Base-by-base conservation (phyloP, 2,797 vertebrate genomes). In the Nasua narica region DNA sequence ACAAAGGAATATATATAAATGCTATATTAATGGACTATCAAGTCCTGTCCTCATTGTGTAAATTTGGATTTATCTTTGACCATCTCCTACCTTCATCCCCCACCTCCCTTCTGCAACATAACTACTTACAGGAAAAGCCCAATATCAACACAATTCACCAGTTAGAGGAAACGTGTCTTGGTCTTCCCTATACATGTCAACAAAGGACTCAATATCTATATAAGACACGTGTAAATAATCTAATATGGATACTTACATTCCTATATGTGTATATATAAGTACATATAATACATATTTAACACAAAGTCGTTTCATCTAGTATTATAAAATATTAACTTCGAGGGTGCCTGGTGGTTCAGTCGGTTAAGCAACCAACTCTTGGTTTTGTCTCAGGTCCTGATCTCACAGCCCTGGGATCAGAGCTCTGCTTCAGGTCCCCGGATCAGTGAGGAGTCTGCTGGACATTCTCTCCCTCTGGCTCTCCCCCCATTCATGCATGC, bases 261-360 rank as follows among this genome's bases (percentile, higher is more conserved):
- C 56, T 29, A 37, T 54, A 11, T 37, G 7, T 35, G 25, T 78
- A 43, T 43, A 43, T 43, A 43, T 83, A 13, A 15, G 1, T 81
- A 40, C 40, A 9, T 58, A 32, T 58, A 52, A 27, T 15, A 52
- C 54, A 32, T 69, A 37, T 67, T 67, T 81, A 37, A 62, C 15
- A 72, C 52, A 56, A 32, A 95, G 69, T 56, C 60, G 79, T 81
- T 91, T 85, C 18, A 79, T 35, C 70, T 77, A 60, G 21, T 87
- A 82, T 72, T 90, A 27, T 78, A 92, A 96, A 92, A 67, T 88
- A 88, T 48, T 15, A 95, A 56, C 5, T 56, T 72, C 8, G 81
- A 46, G 8, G 18, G 65, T 21, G 10, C 18, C 65, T 67, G 65
- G 65, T 35, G 65, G 65, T 18, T 67, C 10, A 35, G 65, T 67